Evolutionary conservation across 1,140 invertebrate species (phyloP), one percentile per base, ranked within the genome.

Genomic region (Cardiocondyla obscurior): DNA sequence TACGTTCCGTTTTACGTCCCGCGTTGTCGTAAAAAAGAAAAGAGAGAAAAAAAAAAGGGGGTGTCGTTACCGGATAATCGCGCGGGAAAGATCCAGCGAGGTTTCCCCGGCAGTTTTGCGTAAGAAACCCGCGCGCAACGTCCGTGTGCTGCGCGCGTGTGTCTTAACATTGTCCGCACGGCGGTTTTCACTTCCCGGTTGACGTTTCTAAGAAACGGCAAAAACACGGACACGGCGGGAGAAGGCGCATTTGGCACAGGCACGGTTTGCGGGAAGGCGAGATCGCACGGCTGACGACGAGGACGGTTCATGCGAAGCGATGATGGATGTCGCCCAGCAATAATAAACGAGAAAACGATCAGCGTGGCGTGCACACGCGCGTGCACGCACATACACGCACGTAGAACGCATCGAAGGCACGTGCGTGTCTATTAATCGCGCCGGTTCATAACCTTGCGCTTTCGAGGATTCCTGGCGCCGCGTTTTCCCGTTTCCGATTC

Each of bases 391-490:
- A 4, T 16, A 53, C 58, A 53, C 46, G 62, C 39, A 79, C 74
- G 74, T 79, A 69, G 30, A 79, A 39, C 30, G 74, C 74, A 67
- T 53, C 60, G 16, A 39, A 22, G 46, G 62, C 49, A 69, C 74
- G 74, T 69, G 74, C 62, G 62, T 55, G 22, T 16, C 39, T 74
- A 51, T 74, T 46, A 64, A 30, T 25, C n/a, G 28, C 33, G 30
- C 44, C 28, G 30, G 46, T 57, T 30, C 16, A 19, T 16, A 30
- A 67, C 19, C 6, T 33, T 16, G 28, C 8, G 44, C 12, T 22
- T n/a, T 57, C 25, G 53, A 28, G n/a, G 36, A 10, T n/a, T n/a
- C n/a, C 3, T 10, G 39, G 12, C 36, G 46, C n/a, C n/a, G 6
- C 19, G 19, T 2, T 25, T 69, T 22, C 12, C n/a, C n/a, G n/a